phyloP scores from a whole-genome alignment of 2,113 vertebrate genomes.

The Microcebus murinus region DNA sequence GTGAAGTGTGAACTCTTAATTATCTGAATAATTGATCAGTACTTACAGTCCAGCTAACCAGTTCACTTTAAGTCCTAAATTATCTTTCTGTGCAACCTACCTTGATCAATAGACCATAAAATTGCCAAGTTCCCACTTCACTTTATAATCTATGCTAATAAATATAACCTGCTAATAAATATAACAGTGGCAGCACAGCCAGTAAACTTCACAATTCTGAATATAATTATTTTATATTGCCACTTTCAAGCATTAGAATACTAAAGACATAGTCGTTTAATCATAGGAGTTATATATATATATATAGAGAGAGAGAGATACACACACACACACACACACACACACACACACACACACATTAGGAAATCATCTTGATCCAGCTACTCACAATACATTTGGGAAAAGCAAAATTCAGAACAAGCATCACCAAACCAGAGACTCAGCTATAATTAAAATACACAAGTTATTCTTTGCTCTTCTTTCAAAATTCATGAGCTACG shows the following conservation, averaged over 20 bases:
- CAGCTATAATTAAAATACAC: not conserved
- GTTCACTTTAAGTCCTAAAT: conserved; percentile 57
- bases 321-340: too few relatives aligned
- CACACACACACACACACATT: not conserved
- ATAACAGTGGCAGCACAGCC: conserved; percentile 1
- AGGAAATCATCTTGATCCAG: not conserved
- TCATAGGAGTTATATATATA: not conserved
- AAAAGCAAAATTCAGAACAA: conserved; percentile 18
- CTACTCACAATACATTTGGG: not conserved
- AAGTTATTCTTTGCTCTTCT: not conserved
- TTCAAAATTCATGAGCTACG: not conserved
- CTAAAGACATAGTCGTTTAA: not conserved
- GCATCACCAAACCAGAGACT: not conserved
- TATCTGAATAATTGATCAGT: conserved; percentile 45
- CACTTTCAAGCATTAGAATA: conserved; percentile 41
- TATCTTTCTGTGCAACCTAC: conserved; percentile 50
- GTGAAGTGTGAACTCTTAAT: conserved; percentile 23
- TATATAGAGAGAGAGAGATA: not conserved
- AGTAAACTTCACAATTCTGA: conserved; percentile 43
- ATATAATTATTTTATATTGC: conserved; percentile 49
- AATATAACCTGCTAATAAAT: conserved; percentile 52
- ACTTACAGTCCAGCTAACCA: conserved; percentile 23
- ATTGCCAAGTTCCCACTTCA: conserved; percentile 52
- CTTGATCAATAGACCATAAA: conserved; percentile 65
- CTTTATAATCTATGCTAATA: conserved; percentile 58